Evolutionary conservation across 2,888 invertebrate genomes (phyloP).

Genomic region (Perizoma flavofasciatum): DNA sequence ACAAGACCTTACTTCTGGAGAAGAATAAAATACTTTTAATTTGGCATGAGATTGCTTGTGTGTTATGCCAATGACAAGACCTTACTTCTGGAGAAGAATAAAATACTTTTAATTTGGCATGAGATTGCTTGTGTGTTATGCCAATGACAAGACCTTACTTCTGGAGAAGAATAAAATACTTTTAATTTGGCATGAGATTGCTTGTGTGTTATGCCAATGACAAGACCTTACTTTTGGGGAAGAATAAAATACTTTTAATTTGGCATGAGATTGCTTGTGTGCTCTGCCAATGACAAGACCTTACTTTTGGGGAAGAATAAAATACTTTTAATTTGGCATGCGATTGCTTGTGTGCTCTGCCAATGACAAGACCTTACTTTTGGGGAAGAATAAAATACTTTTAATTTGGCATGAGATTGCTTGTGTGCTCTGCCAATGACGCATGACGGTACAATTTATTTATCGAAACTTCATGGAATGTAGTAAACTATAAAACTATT

Average conservation of each 20-base stretch:
- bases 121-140: background rate
- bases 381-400: conserved; percentile 25
- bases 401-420: conserved; percentile 21
- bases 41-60: conserved; percentile 13
- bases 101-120: conserved; percentile 25
- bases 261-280: conserved; percentile 10
- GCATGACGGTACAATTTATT: background rate
- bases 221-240: conserved; percentile 26
- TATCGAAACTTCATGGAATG: background rate
- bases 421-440: background rate
- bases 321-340: conserved; percentile 25
- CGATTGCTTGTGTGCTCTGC: background rate
- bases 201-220: background rate
- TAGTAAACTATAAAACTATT: no score
- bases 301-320: conserved; percentile 27
- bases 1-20: conserved; percentile 24
- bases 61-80: conserved; percentile 3
- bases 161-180: conserved; percentile 25
- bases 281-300: conserved; percentile 5
- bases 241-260: conserved; percentile 25
- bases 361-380: conserved; percentile 17
- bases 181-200: conserved; percentile 22
- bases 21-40: conserved; percentile 25
- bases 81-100: conserved; percentile 26
- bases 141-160: conserved; percentile 15